Conservation (phyloP, 2,888 invertebrate species). For the Acleris literana region DNA sequence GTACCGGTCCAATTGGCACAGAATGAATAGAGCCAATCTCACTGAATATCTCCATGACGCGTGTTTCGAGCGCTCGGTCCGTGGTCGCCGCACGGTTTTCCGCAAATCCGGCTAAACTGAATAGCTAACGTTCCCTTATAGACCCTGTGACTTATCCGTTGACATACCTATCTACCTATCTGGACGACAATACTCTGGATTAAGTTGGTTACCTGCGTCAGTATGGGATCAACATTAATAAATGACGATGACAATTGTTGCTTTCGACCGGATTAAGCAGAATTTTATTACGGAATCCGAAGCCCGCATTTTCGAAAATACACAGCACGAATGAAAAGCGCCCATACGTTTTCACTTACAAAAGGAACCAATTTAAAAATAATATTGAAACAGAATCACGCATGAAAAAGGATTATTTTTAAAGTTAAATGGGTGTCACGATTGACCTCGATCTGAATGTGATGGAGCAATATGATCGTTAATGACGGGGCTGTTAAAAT, state of each 20-base stretch:
- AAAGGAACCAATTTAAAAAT: conserved; percentile 6
- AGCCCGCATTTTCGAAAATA: conserved; percentile 11
- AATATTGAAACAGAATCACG: not conserved
- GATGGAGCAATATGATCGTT: not conserved
- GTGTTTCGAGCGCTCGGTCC: conserved; percentile 38
- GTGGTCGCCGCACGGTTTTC: conserved; percentile 41
- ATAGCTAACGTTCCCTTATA: conserved; percentile 37
- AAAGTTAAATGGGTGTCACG: not conserved
- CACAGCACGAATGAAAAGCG: not conserved
- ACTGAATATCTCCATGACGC: conserved; percentile 47
- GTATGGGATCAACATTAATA: conserved; percentile 13
- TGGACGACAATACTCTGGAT: conserved; percentile 3
- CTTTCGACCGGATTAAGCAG: conserved; percentile 2
- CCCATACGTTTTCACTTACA: conserved; percentile 5
- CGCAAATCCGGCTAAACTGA: conserved; percentile 45
- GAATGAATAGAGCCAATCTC: conserved; percentile 54
- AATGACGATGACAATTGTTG: conserved; percentile 9
- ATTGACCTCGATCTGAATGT: not conserved
- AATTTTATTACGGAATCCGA: conserved; percentile 4
- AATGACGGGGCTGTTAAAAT: not conserved
- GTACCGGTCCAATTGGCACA: conserved; percentile 40
- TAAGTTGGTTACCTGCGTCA: conserved; percentile 6
- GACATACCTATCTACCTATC: conserved; percentile 21
- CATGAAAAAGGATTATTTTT: not conserved
- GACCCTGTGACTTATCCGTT: conserved; percentile 32